phyloP scores from a whole-genome alignment of 1,140 invertebrate genomes.

The Drosophila mayri region DNA sequence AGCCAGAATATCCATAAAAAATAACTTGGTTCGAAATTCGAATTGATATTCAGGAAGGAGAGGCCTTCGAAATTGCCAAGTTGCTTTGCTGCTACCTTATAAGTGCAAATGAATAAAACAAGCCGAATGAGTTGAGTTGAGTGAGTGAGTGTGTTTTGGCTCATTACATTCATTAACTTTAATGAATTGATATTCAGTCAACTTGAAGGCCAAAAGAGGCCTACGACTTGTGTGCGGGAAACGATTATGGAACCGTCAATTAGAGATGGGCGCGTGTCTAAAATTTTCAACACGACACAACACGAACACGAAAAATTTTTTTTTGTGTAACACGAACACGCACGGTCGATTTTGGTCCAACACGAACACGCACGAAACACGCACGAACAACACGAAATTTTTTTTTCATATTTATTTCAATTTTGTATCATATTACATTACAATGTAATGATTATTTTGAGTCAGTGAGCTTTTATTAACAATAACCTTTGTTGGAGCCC shows the following conservation, averaged over 20 bases:
- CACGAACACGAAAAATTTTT: too few relatives aligned
- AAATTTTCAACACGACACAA: too few relatives aligned
- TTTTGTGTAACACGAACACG: too few relatives aligned
- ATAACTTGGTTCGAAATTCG: slow-evolving; percentile 16
- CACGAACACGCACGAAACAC: too few relatives aligned
- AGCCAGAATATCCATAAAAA: slow-evolving; percentile 66
- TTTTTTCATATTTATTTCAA: too few relatives aligned
- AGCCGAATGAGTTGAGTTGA: slow-evolving; percentile 19
- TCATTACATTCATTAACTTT: slow-evolving; percentile 52
- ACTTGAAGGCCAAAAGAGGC: slow-evolving; percentile 40
- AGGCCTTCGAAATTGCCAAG: slow-evolving; percentile 48
- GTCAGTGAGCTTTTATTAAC: too few relatives aligned
- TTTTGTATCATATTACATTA: too few relatives aligned
- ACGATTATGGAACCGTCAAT: slow-evolving; percentile 5
- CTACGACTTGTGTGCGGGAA: slow-evolving; percentile 20
- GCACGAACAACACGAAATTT: too few relatives aligned
- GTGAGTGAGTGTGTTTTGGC: slow-evolving; percentile 30
- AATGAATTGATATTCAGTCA: slow-evolving; percentile 46
- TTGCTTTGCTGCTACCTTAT: slow-evolving; percentile 36
- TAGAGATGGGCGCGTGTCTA: too few relatives aligned
- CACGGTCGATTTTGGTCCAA: too few relatives aligned
- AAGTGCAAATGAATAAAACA: slow-evolving; percentile 40
- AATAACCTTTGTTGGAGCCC: too few relatives aligned
- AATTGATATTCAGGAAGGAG: slow-evolving; percentile 64
- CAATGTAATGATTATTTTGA: too few relatives aligned